Conservation (phyloP, 2,797 vertebrate species). For the Fistularia commersonii region DNA sequence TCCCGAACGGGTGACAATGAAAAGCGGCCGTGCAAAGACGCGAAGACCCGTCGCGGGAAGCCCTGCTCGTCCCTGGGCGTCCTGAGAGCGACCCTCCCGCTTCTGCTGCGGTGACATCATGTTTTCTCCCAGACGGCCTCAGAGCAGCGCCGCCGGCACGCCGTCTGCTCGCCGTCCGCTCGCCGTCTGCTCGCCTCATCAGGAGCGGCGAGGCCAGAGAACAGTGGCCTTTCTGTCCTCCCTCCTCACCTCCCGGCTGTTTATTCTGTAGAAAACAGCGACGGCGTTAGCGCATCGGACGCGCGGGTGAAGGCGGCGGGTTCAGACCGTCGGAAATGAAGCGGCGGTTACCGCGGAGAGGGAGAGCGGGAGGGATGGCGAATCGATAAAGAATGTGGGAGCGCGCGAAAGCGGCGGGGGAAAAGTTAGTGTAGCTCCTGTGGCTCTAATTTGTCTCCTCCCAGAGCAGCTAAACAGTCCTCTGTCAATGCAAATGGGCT, state of each 20-base stretch:
- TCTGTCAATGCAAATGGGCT: slow-evolving; percentile 29
- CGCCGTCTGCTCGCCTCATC: too few relatives aligned
- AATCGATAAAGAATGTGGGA: slow-evolving; percentile 13
- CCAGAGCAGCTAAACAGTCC: slow-evolving; percentile 12
- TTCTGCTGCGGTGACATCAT: slow-evolving; percentile 51
- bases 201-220: slow-evolving; percentile 46
- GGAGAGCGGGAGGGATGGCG: slow-evolving; percentile 9
- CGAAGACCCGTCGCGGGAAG: too few relatives aligned
- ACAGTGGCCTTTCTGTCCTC: slow-evolving; percentile 58
- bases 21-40: too few relatives aligned
- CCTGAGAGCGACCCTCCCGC: slow-evolving; percentile 37
- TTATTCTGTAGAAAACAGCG: slow-evolving; percentile 57
- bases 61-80: slow-evolving; percentile 29
- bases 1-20: too few relatives aligned
- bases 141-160: slow-evolving; percentile 51
- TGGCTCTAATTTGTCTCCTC: slow-evolving; percentile 31
- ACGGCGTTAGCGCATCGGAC: slow-evolving; percentile 57
- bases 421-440: slow-evolving; percentile 25
- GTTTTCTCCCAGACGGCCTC: slow-evolving; percentile 51
- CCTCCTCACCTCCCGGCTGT: slow-evolving; percentile 41
- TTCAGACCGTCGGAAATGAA: too few relatives aligned
- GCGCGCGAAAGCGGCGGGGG: slow-evolving; percentile 7
- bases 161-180: slow-evolving; percentile 68
- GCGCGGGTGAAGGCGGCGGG: too few relatives aligned
- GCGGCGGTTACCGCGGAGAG: slow-evolving; percentile 2